Percentiles rank a stretch among this genome's conserved stretches.
Conservation (phyloP, 2,113 vertebrate genomes). For the Python bivittatus region DNA sequence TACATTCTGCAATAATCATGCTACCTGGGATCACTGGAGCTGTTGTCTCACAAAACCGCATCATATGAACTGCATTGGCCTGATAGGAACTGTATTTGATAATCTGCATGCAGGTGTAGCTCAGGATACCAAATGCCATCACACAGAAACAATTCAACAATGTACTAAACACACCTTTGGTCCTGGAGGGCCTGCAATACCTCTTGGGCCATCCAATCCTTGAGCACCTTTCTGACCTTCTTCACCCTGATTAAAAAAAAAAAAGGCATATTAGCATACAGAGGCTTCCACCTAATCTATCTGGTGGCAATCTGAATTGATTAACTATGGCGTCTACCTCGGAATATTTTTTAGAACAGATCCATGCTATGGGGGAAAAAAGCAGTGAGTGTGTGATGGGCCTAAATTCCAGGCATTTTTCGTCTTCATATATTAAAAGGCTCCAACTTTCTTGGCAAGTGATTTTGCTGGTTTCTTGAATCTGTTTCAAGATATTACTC, state of each 20-base stretch:
- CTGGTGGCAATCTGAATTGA: not conserved
- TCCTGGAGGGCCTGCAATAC: constrained; percentile 59
- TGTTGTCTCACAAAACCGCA: not conserved
- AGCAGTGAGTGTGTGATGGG: not conserved
- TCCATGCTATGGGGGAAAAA: not conserved
- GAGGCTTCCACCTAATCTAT: not conserved
- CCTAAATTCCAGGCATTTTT: not conserved
- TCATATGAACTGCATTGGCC: not conserved
- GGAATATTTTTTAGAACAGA: not conserved
- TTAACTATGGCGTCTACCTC: not conserved
- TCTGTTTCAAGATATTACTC: not conserved
- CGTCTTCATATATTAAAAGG: not conserved
- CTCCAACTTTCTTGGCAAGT: not conserved
- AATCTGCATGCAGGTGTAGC: not conserved
- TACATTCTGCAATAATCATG: not conserved
- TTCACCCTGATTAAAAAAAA: constrained; percentile 64
- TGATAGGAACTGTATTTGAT: not conserved
- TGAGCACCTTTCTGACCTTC: constrained; percentile 69
- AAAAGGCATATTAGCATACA: constrained; percentile 20
- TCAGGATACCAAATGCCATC: not conserved
- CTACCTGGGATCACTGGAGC: not conserved
- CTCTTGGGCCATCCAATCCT: constrained; percentile 62
- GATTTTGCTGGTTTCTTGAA: not conserved
- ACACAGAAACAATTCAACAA: not conserved
- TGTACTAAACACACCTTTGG: constrained; percentile 65